Conservation (phyloP, 2,113 vertebrate species). For the Hippocampus comes region DNA sequence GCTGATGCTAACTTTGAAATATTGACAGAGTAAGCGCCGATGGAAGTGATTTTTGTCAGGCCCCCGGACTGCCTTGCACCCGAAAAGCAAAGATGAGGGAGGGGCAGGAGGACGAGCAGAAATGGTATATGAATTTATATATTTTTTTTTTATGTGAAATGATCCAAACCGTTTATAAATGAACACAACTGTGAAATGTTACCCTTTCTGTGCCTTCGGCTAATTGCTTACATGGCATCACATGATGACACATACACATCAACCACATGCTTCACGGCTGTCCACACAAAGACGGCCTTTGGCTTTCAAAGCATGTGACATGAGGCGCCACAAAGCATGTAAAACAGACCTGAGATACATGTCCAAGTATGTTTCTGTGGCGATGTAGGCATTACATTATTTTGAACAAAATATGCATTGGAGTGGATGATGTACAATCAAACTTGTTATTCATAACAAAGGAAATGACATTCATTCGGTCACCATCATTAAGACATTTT, state of each 20-base stretch:
- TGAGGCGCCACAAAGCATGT: background rate
- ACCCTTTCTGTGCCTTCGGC: background rate
- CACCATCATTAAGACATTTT: background rate
- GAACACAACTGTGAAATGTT: no score
- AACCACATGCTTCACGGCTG: background rate
- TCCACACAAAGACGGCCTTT: background rate
- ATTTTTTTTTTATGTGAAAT: no score
- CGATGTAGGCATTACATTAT: background rate
- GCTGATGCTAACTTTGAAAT: no score
- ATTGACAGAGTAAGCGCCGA: no score
- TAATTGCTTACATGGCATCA: background rate
- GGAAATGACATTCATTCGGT: background rate
- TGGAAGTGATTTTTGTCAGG: no score
- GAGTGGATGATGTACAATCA: background rate
- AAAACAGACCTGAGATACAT: background rate
- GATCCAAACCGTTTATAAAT: no score
- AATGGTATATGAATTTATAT: no score
- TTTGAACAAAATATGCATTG: background rate
- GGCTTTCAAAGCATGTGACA: constrained; percentile 1
- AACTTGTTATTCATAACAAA: no score
- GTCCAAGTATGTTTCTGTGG: background rate
- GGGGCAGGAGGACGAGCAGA: no score
- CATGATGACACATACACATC: background rate
- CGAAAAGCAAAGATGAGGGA: no score
- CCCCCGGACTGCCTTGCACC: no score